Evolutionary conservation across 1,140 invertebrate species (phyloP).

Genomic region (Mamestra configurata): DNA sequence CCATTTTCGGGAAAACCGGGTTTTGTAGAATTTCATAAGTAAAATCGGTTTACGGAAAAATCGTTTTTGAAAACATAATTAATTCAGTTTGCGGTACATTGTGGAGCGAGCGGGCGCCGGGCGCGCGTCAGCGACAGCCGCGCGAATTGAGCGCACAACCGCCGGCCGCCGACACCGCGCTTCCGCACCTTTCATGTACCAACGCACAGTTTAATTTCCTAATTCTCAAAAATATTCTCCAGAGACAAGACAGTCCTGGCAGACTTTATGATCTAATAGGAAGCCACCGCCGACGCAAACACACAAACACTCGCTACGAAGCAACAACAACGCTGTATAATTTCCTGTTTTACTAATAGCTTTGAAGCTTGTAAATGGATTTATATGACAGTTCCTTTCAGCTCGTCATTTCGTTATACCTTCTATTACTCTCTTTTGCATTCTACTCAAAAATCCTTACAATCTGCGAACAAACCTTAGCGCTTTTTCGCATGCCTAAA

Average conservation of each 20-base stretch:
- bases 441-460: not conserved
- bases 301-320: conserved; percentile 70
- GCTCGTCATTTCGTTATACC: conserved; percentile 35
- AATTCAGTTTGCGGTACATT: conserved; percentile 43
- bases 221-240: conserved; percentile 79
- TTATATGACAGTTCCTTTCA: conserved; percentile 52
- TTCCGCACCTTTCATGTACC: conserved; percentile 76
- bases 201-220: conserved; percentile 81
- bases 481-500: no score
- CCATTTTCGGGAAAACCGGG: not conserved
- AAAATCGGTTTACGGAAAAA: not conserved
- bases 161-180: conserved; percentile 49
- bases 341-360: conserved; percentile 83
- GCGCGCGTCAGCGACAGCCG: conserved; percentile 39
- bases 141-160: conserved; percentile 44
- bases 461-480: not conserved
- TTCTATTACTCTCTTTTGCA: not conserved
- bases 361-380: conserved; percentile 76
- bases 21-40: not conserved
- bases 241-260: conserved; percentile 70
- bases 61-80: conserved; percentile 39
- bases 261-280: conserved; percentile 85
- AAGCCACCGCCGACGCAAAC: conserved; percentile 77
- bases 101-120: not conserved
- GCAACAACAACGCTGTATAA: conserved; percentile 78